These are phyloP conservation scores for Actinostola sp. DNA, from an alignment of 92 coral and sea anemone genomes.

Conservation along the genomic window DNA sequence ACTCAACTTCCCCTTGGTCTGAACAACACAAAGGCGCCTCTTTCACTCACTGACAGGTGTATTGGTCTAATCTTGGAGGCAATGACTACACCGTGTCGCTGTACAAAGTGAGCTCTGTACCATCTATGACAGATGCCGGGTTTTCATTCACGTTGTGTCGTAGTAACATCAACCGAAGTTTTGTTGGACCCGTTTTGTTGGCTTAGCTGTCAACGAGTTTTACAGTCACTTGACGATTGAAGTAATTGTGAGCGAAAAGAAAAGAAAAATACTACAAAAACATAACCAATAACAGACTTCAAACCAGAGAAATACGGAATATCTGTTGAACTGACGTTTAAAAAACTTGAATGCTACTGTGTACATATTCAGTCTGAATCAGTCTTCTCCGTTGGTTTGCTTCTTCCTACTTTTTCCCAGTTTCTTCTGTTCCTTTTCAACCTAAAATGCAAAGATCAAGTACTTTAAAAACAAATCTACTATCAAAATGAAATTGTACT, in stretches of 20 bases:
- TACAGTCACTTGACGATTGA: neutral
- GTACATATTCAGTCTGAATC: too few relatives aligned
- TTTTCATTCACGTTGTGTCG: constrained; percentile 1
- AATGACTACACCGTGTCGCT: constrained; percentile 10
- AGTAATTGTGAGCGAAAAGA: neutral
- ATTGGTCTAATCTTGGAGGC: constrained; percentile 2
- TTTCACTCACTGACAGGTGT: constrained; percentile 26
- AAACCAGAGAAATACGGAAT: too few relatives aligned
- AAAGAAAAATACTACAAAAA: neutral
- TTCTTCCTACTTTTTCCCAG: too few relatives aligned
- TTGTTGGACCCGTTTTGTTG: constrained; percentile 3
- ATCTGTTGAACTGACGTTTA: too few relatives aligned
- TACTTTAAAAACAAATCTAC: too few relatives aligned
- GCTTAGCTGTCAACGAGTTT: constrained; percentile 21
- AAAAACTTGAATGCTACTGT: too few relatives aligned
- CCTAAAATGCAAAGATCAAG: too few relatives aligned
- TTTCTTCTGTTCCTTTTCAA: too few relatives aligned
- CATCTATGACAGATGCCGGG: constrained; percentile 27
- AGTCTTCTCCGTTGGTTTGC: too few relatives aligned
- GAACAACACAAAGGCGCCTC: constrained; percentile 1
- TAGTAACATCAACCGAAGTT: constrained; percentile 6
- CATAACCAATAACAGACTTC: too few relatives aligned
- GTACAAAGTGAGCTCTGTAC: constrained; percentile 22
- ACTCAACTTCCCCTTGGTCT: constrained; percentile 24
- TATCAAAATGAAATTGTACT: too few relatives aligned